A percentile compares a stretch with the other conserved stretches of the same genome.
Evolutionary conservation across 2,888 invertebrate genomes (phyloP).

Genomic region (Apodemia zela): DNA sequence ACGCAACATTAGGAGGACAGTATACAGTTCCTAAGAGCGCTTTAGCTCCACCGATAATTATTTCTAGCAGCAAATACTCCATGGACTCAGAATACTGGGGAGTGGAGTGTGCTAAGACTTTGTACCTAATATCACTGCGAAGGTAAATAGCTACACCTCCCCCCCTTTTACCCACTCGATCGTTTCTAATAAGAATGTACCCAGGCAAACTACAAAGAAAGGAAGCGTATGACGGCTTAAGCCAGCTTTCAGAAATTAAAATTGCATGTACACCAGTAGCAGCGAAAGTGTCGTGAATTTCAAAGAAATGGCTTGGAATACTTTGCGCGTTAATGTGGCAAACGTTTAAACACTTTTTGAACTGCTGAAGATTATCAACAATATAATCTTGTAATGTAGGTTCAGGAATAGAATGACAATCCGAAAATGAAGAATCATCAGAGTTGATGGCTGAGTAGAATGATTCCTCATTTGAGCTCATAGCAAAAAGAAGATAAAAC

Average conservation of each 20-base stretch:
- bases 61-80: too few species aligned
- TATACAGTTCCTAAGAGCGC: neutral
- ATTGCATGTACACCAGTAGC: neutral
- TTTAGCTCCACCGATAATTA: too few species aligned
- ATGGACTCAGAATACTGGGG: too few species aligned
- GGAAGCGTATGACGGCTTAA: neutral
- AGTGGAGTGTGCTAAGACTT: neutral
- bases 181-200: neutral
- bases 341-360: neutral
- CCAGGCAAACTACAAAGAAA: neutral
- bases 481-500: neutral
- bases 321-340: neutral
- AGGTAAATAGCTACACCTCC: neutral
- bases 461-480: neutral
- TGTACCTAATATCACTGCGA: neutral
- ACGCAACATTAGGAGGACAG: neutral
- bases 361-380: neutral
- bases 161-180: neutral
- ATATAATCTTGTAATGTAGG: neutral
- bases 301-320: neutral
- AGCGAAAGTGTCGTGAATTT: neutral
- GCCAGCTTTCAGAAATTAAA: slow-evolving; percentile 12
- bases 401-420: neutral
- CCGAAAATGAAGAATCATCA: neutral
- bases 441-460: neutral